Base-by-base conservation (phyloP, 2,888 invertebrate genomes). In the Epirrhoe alternata region DNA sequence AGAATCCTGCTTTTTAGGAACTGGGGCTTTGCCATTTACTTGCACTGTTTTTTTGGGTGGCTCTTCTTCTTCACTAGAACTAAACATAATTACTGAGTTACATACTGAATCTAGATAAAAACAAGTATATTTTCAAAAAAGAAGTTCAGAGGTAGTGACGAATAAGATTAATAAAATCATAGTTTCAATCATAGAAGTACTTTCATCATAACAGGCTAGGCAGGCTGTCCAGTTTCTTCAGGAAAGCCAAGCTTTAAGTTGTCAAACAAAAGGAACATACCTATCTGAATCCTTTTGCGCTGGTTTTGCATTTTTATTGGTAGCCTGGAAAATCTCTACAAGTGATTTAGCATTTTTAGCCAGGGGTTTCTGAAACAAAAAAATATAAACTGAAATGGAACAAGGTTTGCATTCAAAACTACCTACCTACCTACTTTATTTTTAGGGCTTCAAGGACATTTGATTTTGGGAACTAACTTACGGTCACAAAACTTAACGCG, bases 331-430 rank as follows among this genome's bases (percentile, higher is more conserved):
- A 12, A 97, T 91, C 10, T 96, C 96, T 10, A 84, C 73, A n/a
- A 97, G 86, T 10, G 94, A 90, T 0, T 96, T 96, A 0, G 95
- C 92, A 61, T 95, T 96, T 84, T 96, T 96, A 0, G 93, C 92
- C 57, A 96, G 86, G 8, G 88, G 85, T 73, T 94, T 94, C 97
- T 97, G 86, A 73, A 76, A 77, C 56, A 31, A 33, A 38, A 6
- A 42, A 7, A n/a, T 0, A 14, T n/a, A 5, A 42, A 51, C 52
- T 35, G 58, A 24, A 8, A 35, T 35, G 10, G 0, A 35, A 35
- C 35, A 35, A 2, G 8, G 35, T 35, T 8, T 3, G 35, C 3
- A 8, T 35, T 7, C 12, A 12, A 42, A 10, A 8, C 8, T 24
- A n/a, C n/a, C n/a, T n/a, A n/a, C n/a, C n/a, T n/a, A n/a, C n/a